Conservation (phyloP, 2,797 vertebrate genomes). For the Perdix hodgsoniae region DNA sequence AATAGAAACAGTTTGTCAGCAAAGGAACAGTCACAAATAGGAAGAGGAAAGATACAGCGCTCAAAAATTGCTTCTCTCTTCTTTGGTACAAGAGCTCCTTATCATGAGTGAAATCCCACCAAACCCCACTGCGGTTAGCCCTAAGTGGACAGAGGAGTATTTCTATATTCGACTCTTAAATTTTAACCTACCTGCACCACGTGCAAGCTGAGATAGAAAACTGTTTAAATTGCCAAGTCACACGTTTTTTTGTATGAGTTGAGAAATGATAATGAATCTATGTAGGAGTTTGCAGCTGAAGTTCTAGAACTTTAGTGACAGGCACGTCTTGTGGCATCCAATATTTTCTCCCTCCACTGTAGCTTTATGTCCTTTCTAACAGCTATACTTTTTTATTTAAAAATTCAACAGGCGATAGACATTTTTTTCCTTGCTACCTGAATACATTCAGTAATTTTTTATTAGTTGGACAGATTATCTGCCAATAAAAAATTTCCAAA, state of each 20-base stretch:
- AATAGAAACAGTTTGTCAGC: neutral
- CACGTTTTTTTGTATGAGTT: rapidly evolving
- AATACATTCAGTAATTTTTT: neutral
- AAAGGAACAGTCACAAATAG: neutral
- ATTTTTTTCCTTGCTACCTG: neutral
- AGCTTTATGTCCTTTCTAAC: neutral
- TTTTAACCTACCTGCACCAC: neutral
- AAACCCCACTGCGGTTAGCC: neutral
- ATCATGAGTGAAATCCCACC: neutral
- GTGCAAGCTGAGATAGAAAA: neutral
- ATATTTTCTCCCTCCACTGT: neutral
- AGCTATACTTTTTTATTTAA: neutral
- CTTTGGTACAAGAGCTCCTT: neutral
- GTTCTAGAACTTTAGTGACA: neutral
- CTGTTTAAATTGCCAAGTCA: neutral
- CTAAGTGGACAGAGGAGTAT: neutral
- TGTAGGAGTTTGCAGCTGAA: neutral
- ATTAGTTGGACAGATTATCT: neutral
- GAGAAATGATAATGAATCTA: neutral
- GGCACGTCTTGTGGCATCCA: neutral
- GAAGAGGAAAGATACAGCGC: neutral
- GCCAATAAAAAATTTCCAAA: neutral
- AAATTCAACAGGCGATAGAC: neutral
- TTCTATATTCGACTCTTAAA: neutral
- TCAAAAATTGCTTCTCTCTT: neutral